These are phyloP conservation scores for Cerastis leucographa DNA, from an alignment of 2,888 invertebrate species.

Conservation along the genomic window DNA sequence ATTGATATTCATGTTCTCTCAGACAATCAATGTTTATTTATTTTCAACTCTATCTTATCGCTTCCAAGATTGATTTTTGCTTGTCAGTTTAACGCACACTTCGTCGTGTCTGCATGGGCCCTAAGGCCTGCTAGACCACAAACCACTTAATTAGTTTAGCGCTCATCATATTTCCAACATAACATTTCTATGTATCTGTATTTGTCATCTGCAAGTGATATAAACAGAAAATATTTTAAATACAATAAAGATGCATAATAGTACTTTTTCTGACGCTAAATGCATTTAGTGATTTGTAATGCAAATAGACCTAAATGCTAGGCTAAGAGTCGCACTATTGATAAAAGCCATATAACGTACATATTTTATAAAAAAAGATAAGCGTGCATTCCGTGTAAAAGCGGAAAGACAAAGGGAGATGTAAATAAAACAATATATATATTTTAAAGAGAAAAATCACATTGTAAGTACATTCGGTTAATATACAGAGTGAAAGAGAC, in stretches of 20 bases:
- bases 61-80: neutral
- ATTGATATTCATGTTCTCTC: neutral
- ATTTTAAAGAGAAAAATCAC: slow-evolving; percentile 1
- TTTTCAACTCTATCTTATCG: neutral
- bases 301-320: neutral
- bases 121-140: neutral
- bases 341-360: neutral
- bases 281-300: neutral
- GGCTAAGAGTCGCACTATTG: neutral
- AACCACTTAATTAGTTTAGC: neutral
- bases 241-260: neutral
- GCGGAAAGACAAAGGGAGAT: neutral
- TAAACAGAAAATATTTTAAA: too few species aligned
- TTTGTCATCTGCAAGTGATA: neutral
- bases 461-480: neutral
- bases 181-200: too few species aligned
- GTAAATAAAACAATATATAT: slow-evolving; percentile 31
- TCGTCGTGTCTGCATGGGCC: neutral
- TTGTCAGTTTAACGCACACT: neutral
- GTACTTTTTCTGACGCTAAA: neutral
- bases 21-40: neutral
- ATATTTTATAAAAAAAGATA: neutral
- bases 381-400: neutral
- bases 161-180: neutral
- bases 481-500: too few species aligned